phyloP scores from a whole-genome alignment of 1,140 invertebrate genomes.

The Pissodes strobi region DNA sequence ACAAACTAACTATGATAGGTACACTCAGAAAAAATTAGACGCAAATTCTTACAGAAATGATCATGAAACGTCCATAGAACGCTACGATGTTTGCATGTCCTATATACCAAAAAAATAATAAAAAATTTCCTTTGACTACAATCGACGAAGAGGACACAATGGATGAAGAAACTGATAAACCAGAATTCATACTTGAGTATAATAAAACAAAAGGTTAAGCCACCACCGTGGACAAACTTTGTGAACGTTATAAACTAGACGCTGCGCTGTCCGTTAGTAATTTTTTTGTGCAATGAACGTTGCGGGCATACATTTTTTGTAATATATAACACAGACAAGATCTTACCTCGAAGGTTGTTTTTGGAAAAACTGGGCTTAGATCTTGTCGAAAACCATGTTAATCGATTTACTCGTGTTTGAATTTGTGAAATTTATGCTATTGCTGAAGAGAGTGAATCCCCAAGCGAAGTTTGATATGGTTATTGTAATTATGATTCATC shows the following conservation, averaged over 20 bases:
- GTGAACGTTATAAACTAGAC: conserved; percentile 17
- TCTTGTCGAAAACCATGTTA: neutral
- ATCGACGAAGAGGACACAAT: conserved; percentile 25
- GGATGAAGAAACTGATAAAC: conserved; percentile 11
- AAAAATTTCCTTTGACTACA: conserved; percentile 26
- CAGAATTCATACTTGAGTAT: conserved; percentile 32
- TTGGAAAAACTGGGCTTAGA: neutral
- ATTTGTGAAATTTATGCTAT: too few species aligned
- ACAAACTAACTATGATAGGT: conserved; percentile 21
- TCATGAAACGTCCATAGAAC: neutral
- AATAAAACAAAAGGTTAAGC: conserved; percentile 33
- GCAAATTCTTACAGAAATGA: conserved; percentile 11
- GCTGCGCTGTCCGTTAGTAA: conserved; percentile 26
- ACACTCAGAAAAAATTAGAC: conserved; percentile 33
- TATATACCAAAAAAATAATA: conserved; percentile 5
- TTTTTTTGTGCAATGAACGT: conserved; percentile 33
- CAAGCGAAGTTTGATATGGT: too few species aligned
- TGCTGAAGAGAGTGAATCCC: too few species aligned
- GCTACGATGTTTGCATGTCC: conserved; percentile 6
- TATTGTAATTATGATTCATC: too few species aligned
- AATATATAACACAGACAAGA: neutral
- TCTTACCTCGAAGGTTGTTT: neutral
- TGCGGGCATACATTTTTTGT: conserved; percentile 11
- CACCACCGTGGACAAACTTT: conserved; percentile 27
- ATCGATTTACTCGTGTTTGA: too few species aligned